Conservation (phyloP, 23 tunicate species). For the Oikopleura vanhoeffeni region DNA sequence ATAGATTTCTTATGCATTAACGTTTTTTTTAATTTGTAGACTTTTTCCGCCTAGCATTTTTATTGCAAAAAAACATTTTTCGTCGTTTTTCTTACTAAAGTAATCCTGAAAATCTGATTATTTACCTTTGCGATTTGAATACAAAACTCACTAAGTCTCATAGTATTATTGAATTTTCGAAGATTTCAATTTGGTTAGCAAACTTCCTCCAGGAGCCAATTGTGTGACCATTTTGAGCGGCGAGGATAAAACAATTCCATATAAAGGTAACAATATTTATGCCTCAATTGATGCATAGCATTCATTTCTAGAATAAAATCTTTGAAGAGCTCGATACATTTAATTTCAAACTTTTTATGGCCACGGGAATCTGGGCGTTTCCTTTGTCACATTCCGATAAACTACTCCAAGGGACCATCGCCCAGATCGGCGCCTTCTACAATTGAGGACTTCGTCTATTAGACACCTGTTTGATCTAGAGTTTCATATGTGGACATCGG, state of each 20-base stretch:
- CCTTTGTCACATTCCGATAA: conserved; percentile 67
- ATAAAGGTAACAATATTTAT: conserved; percentile 63
- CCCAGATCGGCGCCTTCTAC: conserved; percentile 39
- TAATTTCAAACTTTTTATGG: not conserved
- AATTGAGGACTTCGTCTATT: not conserved
- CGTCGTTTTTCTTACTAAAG: too few species aligned
- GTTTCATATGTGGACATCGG: not conserved
- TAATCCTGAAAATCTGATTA: too few species aligned
- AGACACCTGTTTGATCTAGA: not conserved
- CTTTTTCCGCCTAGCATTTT: too few species aligned
- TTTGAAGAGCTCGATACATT: conserved; percentile 40
- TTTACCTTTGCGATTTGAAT: conserved; percentile 42
- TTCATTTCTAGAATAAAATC: conserved; percentile 91
- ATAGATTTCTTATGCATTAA: too few species aligned
- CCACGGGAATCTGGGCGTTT: not conserved
- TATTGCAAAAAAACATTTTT: too few species aligned
- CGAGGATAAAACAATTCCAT: conserved; percentile 80
- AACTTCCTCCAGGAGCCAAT: conserved; percentile 58
- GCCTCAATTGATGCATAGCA: conserved; percentile 77
- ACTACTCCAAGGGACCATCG: conserved; percentile 91
- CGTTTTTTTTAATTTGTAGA: too few species aligned
- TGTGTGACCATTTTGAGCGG: conserved; percentile 98
- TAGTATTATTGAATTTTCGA: conserved; percentile 29
- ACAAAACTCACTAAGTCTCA: conserved; percentile 67
- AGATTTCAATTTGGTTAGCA: conserved; percentile 52